Evolutionary conservation across 2,113 vertebrate species (phyloP).

Genomic region (Passer domesticus): DNA sequence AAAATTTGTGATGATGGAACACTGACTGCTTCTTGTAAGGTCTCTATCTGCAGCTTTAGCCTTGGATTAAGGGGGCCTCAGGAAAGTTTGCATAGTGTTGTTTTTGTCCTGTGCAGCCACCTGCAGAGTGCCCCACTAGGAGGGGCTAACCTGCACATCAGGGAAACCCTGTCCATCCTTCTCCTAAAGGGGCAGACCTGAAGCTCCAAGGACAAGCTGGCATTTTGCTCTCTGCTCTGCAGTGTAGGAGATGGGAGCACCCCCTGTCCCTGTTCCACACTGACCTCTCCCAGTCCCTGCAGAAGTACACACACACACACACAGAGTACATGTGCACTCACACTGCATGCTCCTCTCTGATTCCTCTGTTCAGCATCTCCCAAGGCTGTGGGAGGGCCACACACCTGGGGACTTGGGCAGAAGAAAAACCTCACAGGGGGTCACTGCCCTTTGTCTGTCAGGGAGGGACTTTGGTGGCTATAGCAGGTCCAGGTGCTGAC

Average conservation of each 20-base stretch:
- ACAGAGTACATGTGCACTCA: background rate
- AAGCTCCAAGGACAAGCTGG: background rate
- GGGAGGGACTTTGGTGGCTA: background rate
- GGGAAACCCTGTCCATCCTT: background rate
- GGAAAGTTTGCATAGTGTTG: background rate
- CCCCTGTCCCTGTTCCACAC: background rate
- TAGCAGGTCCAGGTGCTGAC: background rate
- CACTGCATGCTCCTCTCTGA: background rate
- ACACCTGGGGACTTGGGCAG: background rate
- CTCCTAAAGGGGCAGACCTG: background rate
- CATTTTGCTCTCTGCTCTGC: background rate
- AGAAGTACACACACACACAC: background rate
- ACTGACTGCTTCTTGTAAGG: background rate
- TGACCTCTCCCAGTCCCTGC: background rate
- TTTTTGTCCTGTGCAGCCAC: background rate
- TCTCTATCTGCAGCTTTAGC: background rate
- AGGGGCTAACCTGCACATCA: background rate
- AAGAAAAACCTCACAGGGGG: background rate
- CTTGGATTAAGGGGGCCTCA: background rate
- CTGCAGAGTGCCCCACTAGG: background rate
- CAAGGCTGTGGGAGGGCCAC: background rate
- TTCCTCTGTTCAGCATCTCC: background rate
- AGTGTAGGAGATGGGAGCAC: background rate
- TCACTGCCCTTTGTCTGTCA: background rate
- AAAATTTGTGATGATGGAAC: background rate